A percentile compares a stretch with the other conserved stretches of the same genome.
phyloP scores from a whole-genome alignment of 2,888 invertebrate genomes.

The Oxytorus armatus region DNA sequence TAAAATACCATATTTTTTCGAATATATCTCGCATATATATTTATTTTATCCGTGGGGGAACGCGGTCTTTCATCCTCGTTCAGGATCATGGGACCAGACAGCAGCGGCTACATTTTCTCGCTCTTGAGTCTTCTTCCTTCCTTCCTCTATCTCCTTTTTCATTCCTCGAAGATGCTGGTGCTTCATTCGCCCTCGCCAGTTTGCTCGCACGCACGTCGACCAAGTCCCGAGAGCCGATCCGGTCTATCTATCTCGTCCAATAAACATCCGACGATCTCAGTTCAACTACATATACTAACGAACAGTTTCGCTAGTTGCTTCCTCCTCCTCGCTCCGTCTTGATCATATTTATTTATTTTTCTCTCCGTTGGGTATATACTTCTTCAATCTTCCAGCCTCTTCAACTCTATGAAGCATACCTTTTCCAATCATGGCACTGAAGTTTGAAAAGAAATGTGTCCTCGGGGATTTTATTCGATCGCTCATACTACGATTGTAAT shows the following conservation, averaged over 20 bases:
- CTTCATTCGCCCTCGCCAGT: slow-evolving; percentile 71
- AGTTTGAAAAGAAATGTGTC: too few relatives aligned
- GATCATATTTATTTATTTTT: neutral
- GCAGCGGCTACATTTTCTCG: slow-evolving; percentile 27
- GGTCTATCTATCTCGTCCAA: slow-evolving; percentile 83
- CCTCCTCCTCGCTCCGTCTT: slow-evolving; percentile 20
- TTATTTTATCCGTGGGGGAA: too few relatives aligned
- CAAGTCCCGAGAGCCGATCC: slow-evolving; percentile 75
- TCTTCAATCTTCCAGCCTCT: too few relatives aligned
- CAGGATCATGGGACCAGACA: slow-evolving; percentile 12
- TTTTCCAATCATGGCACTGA: too few relatives aligned
- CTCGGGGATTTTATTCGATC: too few relatives aligned
- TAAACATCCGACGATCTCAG: slow-evolving; percentile 79
- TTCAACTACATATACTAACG: slow-evolving; percentile 68
- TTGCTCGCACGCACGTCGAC: slow-evolving; percentile 65
- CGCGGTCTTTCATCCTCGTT: slow-evolving; percentile 39
- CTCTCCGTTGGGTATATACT: neutral
- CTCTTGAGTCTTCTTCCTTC: slow-evolving; percentile 62
- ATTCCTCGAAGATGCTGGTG: slow-evolving; percentile 78
- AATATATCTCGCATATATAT: too few relatives aligned
- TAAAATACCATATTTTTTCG: too few relatives aligned
- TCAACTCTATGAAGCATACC: too few relatives aligned
- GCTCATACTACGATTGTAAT: too few relatives aligned
- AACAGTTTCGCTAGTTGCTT: slow-evolving; percentile 63
- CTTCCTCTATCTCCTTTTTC: slow-evolving; percentile 80